Conservation (phyloP, 2,888 invertebrate species). For the Tineola bisselliella region DNA sequence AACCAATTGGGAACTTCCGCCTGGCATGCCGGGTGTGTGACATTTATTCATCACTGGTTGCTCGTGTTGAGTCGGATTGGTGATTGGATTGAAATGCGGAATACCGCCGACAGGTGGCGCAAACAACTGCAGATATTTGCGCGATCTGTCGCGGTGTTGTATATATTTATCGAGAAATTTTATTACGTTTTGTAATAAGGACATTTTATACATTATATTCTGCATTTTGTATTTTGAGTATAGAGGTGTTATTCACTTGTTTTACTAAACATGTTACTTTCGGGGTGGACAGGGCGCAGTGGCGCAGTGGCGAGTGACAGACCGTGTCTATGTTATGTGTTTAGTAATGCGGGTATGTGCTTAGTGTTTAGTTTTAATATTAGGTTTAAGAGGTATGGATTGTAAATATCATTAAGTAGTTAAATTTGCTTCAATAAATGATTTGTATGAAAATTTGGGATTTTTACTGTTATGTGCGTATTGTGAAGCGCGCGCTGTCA, state of each 20-base stretch:
- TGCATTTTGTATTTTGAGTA: background rate
- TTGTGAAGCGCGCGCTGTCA: too few relatives aligned
- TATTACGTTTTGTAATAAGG: too few relatives aligned
- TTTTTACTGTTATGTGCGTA: too few relatives aligned
- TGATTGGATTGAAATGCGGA: too few relatives aligned
- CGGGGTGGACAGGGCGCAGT: background rate
- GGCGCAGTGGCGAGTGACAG: background rate
- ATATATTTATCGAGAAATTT: too few relatives aligned
- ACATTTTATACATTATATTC: background rate
- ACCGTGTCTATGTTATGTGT: background rate
- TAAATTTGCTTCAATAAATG: conserved; percentile 67
- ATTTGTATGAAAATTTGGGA: conserved; percentile 51
- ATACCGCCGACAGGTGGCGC: too few relatives aligned
- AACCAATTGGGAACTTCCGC: too few relatives aligned
- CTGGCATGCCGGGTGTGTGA: too few relatives aligned
- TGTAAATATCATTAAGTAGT: conserved; percentile 69
- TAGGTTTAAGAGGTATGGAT: conserved; percentile 38
- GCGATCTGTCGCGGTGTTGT: too few relatives aligned
- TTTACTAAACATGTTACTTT: background rate
- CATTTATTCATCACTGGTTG: too few relatives aligned
- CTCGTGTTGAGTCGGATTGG: too few relatives aligned
- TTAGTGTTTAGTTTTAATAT: background rate
- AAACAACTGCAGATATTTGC: too few relatives aligned
- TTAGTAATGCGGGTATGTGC: background rate
- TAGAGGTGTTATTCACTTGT: background rate